Evolutionary conservation across 2,888 invertebrate genomes (phyloP), one percentile per base, ranked within the genome.

Genomic region (Ceraclea dissimilis): DNA sequence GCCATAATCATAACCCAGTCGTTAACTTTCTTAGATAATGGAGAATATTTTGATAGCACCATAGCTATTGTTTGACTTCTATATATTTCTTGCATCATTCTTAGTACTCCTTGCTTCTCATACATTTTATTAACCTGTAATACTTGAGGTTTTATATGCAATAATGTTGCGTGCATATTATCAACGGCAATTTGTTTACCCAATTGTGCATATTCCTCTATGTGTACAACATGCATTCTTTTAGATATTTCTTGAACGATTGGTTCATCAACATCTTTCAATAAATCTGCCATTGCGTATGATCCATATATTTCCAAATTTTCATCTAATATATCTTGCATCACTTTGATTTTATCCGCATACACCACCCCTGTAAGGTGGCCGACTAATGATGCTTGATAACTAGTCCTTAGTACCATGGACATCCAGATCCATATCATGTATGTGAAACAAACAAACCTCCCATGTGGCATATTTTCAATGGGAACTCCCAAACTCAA

Each of bases 351-450:
- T 16, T 20, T 34, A 16, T 53, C 54, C 10, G 56, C 60, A 46
- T 56, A 56, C 51, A 22, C 31, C 2, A n/a, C 49, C n/a, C 22
- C 53, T 19, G 60, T 60, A 1, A 60, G 26, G 22, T 58, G 58
- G 11, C 60, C 56, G 5, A 60, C 60, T 16, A 60, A 46, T 2
- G 58, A 58, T 20, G 58, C 49, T 54, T 60, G 60, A 39, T 60
- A 60, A 18, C 20, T 54, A 52, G 56, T 60, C 26, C 60, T 39
- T 16, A 60, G 48, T 10, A 60, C 54, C 54, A 60, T 54, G 4
- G 60, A 56, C 18, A 44, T 58, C 52, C 56, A 60, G 6, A 60
- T 60, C 60, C 60, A 60, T 1, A 60, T 17, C 6, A 54, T 26
- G 18, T 58, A 56, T n/a, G 56, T 43, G 21, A 53, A 60, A 33